phyloP scores from a whole-genome alignment of 2,888 invertebrate genomes.

The Tetrapedia diversipes region DNA sequence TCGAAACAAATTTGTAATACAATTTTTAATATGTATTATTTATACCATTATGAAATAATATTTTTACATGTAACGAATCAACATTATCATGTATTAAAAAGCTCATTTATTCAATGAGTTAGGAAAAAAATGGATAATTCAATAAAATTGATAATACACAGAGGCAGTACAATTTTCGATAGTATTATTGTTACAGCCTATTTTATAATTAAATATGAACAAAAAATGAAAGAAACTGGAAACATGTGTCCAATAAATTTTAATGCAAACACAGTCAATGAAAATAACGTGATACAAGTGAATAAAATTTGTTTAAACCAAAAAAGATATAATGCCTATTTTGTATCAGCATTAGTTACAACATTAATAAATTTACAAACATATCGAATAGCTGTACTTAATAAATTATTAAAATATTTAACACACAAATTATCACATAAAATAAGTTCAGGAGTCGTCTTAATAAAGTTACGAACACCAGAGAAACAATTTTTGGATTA shows the following conservation, averaged over 20 bases:
- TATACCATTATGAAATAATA: conserved; percentile 11
- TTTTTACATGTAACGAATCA: neutral
- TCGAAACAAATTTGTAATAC: conserved; percentile 9
- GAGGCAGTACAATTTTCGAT: conserved; percentile 70
- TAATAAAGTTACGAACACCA: conserved; percentile 85
- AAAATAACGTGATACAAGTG: conserved; percentile 6
- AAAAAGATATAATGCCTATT: conserved; percentile 72
- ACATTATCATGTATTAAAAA: neutral
- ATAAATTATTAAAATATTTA: conserved; percentile 50
- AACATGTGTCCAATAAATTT: conserved; percentile 10
- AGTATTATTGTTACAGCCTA: conserved; percentile 64
- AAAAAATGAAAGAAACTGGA: conserved; percentile 24
- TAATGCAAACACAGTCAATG: neutral
- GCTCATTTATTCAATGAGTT: conserved; percentile 13
- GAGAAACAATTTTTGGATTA: conserved; percentile 88
- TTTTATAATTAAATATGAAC: conserved; percentile 41
- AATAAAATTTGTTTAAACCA: conserved; percentile 63
- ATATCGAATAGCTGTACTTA: conserved; percentile 72
- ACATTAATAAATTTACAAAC: conserved; percentile 65
- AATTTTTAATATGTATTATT: conserved; percentile 37
- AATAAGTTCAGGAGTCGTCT: conserved; percentile 52
- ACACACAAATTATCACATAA: neutral
- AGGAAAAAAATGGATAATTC: conserved; percentile 67
- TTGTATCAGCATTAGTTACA: conserved; percentile 73
- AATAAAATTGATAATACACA: conserved; percentile 71